Evolutionary conservation across 53 echinoderm and acorn worm genomes (phyloP), one percentile per base, ranked within the genome.

Genomic region (Henricia sp.): DNA sequence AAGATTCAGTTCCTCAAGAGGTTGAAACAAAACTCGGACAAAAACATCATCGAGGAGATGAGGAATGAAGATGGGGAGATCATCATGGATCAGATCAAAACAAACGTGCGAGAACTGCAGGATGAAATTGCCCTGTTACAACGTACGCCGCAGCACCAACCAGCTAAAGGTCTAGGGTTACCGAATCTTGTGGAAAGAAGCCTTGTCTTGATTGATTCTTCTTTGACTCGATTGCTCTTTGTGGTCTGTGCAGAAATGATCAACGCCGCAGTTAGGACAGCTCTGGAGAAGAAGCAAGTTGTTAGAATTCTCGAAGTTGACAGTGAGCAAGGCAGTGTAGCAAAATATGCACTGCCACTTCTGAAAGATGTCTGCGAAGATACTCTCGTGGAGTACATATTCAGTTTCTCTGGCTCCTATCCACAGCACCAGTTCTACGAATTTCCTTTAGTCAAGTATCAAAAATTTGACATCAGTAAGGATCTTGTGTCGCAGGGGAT

Each of bases 281-380:
- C 92, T n/a, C 64, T 90, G 2, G 38, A 90, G 34, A 50, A 58
- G 40, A 93, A 95, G 66, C 35, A 82, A 14, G 90, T 93, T 13
- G 93, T 95, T 4, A 54, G 93, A 53, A 66, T 95, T 27, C 76
- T 95, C 10, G 95, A 95, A 46, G 83, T 95, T 37, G 95, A 91
- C n/a, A 88, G 86, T 30, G 67, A 92, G 29, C 90, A 82, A 74
- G 93, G 95, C 13, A 88, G 90, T 39, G 66, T 95, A 26, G 87
- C 95, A 16, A 77, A 73, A 57, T 85, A 93, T 56, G 75, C 91
- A 57, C 74, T 93, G 39, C 74, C 77, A 64, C 82, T 65, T 37
- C 72, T 95, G 6, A 90, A 85, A 27, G 82, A 88, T n/a, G 69
- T 88, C 21, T 85, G 92, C 40, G 54, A 88, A 30, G 80, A 93